Percentiles rank a stretch among this genome's conserved stretches.
Evolutionary conservation across 2,113 vertebrate genomes (phyloP).

Genomic region (Trichomycterus rosablanca): DNA sequence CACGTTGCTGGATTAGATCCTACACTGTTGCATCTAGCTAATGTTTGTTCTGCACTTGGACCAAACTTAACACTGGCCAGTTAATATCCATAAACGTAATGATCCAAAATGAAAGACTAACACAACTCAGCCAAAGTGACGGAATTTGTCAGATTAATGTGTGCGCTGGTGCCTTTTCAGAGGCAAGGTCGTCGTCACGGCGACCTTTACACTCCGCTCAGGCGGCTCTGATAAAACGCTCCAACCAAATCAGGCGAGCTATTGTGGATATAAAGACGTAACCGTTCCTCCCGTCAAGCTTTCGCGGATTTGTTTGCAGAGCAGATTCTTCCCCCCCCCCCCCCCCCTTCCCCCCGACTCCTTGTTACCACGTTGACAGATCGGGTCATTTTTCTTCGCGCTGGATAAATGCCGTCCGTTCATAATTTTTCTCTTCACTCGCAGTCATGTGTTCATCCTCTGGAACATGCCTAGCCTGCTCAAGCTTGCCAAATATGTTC

Average conservation of each 20-base stretch:
- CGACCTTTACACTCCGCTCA: slow-evolving; percentile 11
- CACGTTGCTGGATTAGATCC: too few species aligned
- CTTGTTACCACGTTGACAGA: slow-evolving; percentile 36
- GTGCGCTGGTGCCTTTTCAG: neutral
- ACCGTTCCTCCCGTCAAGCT: slow-evolving; percentile 34
- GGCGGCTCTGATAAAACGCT: slow-evolving; percentile 21
- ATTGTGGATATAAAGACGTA: slow-evolving; percentile 16
- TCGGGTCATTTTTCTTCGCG: slow-evolving; percentile 42
- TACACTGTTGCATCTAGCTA: too few species aligned
- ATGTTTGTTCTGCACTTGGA: too few species aligned
- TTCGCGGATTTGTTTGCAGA: slow-evolving; percentile 56
- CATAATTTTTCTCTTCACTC: slow-evolving; percentile 12
- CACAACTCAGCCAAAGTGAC: too few species aligned
- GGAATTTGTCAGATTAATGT: too few species aligned
- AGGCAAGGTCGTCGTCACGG: slow-evolving; percentile 32
- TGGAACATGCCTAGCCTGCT: slow-evolving; percentile 39
- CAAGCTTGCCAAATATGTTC: slow-evolving; percentile 47
- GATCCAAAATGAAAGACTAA: too few species aligned
- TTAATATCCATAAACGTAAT: too few species aligned
- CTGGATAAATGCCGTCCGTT: slow-evolving; percentile 45
- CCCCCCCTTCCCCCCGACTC: slow-evolving; percentile 9
- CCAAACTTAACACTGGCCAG: too few species aligned
- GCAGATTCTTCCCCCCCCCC: slow-evolving; percentile 54
- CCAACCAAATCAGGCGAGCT: slow-evolving; percentile 53
- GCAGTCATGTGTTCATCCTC: slow-evolving; percentile 11